Evolutionary conservation across 2,888 invertebrate species (phyloP).

Genomic region (Calameuta filiformis): DNA sequence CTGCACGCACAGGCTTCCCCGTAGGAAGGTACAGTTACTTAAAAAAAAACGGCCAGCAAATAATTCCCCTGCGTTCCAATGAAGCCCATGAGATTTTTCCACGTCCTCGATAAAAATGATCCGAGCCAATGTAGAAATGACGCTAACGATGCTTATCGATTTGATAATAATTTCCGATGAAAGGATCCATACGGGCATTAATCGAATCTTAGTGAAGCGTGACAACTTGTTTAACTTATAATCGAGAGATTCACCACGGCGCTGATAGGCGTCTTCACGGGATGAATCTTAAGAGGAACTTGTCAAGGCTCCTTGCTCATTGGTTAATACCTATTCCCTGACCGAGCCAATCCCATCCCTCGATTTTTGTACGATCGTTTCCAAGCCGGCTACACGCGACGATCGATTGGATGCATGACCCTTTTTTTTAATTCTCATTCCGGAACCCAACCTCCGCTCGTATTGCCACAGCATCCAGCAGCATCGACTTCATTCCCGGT

Average conservation of each 20-base stretch:
- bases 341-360: neutral
- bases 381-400: neutral
- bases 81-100: neutral
- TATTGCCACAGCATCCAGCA: neutral
- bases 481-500: neutral
- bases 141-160: neutral
- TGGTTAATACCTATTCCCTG: neutral
- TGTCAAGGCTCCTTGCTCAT: neutral
- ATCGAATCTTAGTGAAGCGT: neutral
- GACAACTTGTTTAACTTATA: neutral
- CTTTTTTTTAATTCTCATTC: neutral
- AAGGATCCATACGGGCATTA: neutral
- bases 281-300: neutral
- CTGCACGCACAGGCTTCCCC: neutral
- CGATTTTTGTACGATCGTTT: neutral
- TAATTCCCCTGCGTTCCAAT: neutral
- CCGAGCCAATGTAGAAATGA: neutral
- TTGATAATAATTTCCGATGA: neutral
- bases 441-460: neutral
- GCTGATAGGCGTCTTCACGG: neutral
- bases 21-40: constrained; percentile 1
- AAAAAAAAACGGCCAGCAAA: neutral
- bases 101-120: neutral
- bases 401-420: neutral
- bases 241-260: neutral